Conservation (phyloP, 1,140 invertebrate species). For the Thaumatotibia leucotreta region DNA sequence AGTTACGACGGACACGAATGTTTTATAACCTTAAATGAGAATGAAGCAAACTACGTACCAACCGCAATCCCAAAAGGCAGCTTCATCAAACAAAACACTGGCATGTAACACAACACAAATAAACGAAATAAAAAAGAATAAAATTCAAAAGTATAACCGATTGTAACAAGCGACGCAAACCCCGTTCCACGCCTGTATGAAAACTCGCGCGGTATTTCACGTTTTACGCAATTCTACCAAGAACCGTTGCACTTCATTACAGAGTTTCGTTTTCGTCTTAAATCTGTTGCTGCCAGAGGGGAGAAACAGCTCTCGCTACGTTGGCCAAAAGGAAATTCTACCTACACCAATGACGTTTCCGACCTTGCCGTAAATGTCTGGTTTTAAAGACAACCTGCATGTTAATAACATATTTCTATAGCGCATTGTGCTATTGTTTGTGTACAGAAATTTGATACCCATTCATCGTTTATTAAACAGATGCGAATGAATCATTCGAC, state of each 20-base stretch:
- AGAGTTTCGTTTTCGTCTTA: no score
- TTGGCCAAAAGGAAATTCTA: conserved; percentile 3
- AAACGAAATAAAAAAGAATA: background rate
- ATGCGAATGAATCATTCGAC: background rate
- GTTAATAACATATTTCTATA: background rate
- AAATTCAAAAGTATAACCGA: background rate
- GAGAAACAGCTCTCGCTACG: background rate
- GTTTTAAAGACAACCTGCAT: conserved; percentile 3
- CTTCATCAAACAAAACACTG: background rate
- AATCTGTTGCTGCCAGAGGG: background rate
- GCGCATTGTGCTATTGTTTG: background rate
- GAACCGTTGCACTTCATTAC: background rate
- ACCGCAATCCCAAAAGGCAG: background rate
- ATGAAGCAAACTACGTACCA: background rate
- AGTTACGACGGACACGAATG: background rate
- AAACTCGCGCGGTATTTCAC: conserved; percentile 7
- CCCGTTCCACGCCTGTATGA: background rate
- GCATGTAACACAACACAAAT: background rate
- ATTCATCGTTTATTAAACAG: background rate
- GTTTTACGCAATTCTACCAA: background rate
- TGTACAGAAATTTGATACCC: background rate
- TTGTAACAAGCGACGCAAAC: background rate
- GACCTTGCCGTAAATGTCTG: conserved; percentile 5
- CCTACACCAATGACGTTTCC: background rate
- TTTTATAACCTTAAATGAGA: background rate